Evolutionary conservation across 2,888 invertebrate species (phyloP).

Genomic region (Brachycybe producta): DNA sequence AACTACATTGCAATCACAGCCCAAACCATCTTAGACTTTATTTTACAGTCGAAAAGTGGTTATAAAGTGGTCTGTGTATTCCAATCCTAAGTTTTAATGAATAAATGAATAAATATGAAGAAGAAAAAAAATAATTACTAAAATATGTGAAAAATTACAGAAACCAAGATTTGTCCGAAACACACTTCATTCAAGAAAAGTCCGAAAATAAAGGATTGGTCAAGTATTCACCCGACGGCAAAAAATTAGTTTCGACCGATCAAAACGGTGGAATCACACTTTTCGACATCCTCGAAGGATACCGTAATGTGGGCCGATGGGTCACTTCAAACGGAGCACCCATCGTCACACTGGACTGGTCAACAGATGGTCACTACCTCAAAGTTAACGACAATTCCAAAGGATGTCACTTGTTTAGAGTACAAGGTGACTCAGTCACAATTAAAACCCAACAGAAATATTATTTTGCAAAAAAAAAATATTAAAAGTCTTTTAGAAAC

Average conservation of each 20-base stretch:
- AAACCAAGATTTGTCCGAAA: slow-evolving; percentile 32
- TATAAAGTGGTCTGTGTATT: background rate
- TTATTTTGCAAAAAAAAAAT: background rate
- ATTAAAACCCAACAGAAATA: no score
- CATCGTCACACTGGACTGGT: slow-evolving; percentile 39
- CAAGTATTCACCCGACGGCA: slow-evolving; percentile 37
- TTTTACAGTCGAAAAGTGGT: no score
- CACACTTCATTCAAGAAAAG: slow-evolving; percentile 32
- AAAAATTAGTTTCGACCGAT: slow-evolving; percentile 35
- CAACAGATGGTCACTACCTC: slow-evolving; percentile 33
- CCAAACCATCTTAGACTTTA: no score
- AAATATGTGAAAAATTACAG: background rate
- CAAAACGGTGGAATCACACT: slow-evolving; percentile 37
- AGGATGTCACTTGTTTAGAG: slow-evolving; percentile 33
- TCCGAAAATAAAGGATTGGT: slow-evolving; percentile 36
- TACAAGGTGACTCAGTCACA: slow-evolving; percentile 28
- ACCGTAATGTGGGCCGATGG: slow-evolving; percentile 28
- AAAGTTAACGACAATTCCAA: slow-evolving; percentile 36
- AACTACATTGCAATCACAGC: no score
- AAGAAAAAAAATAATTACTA: background rate
- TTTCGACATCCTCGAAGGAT: slow-evolving; percentile 31
- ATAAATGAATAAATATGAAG: background rate
- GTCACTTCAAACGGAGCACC: slow-evolving; percentile 32
- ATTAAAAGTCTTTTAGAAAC: background rate
- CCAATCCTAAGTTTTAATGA: background rate